Conservation (phyloP, 1,140 invertebrate genomes). For the Epicauta chinensis region DNA sequence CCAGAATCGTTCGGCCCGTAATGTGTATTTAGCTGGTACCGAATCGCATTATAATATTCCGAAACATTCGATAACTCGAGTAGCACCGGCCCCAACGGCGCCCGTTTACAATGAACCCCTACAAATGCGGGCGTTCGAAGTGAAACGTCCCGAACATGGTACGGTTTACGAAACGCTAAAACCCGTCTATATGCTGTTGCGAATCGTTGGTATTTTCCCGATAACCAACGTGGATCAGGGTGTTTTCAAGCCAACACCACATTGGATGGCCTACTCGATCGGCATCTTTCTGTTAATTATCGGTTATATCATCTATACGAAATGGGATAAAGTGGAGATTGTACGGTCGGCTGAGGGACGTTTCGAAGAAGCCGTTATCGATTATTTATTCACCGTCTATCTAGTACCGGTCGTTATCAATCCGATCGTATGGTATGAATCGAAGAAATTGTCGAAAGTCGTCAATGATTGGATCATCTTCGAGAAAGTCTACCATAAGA, state of each 20-base stretch:
- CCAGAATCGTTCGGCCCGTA: neutral
- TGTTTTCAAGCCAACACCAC: conserved; percentile 45
- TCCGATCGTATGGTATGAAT: conserved; percentile 57
- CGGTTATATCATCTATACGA: conserved; percentile 52
- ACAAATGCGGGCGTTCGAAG: neutral
- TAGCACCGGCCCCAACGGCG: conserved; percentile 1
- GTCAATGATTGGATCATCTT: conserved; percentile 57
- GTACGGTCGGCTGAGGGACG: conserved; percentile 53
- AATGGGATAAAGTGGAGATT: conserved; percentile 53
- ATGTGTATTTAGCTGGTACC: neutral
- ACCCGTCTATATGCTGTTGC: conserved; percentile 50
- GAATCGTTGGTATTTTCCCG: conserved; percentile 53
- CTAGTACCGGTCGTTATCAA: conserved; percentile 54
- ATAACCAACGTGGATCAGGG: conserved; percentile 45
- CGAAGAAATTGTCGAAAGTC: conserved; percentile 51
- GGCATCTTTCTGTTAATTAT: conserved; percentile 45
- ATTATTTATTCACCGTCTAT: conserved; percentile 60
- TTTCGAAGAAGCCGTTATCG: conserved; percentile 63
- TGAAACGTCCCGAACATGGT: neutral
- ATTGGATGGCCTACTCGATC: conserved; percentile 51
- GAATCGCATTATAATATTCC: neutral
- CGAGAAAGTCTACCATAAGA: conserved; percentile 36
- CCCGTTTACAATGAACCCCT: conserved; percentile 2
- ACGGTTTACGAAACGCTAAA: conserved; percentile 51
- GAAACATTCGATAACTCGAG: neutral